phyloP scores from a whole-genome alignment of 1,140 invertebrate species.

The Tetraneura akinire region DNA sequence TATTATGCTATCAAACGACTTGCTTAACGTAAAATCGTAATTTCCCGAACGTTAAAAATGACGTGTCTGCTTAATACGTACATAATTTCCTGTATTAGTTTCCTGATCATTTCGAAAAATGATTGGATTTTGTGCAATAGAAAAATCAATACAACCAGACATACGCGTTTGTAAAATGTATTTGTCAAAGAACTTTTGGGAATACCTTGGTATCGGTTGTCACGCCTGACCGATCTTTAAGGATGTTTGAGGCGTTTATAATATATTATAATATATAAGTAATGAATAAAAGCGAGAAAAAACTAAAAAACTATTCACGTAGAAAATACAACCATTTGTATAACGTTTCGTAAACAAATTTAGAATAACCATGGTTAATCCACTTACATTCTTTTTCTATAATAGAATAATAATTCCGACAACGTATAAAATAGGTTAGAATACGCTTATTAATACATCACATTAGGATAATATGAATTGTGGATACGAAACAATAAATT shows the following conservation, averaged over 20 bases:
- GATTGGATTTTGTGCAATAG: neutral
- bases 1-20: too few relatives aligned
- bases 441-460: too few relatives aligned
- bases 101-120: too few relatives aligned
- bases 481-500: too few relatives aligned
- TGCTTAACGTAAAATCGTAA: too few relatives aligned
- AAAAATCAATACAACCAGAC: slow-evolving; percentile 25
- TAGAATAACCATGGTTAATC: slow-evolving; percentile 7
- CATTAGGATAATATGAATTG: too few relatives aligned
- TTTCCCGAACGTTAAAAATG: too few relatives aligned
- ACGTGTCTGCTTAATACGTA: too few relatives aligned
- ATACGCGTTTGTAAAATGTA: neutral
- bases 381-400: neutral
- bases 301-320: slow-evolving; percentile 30
- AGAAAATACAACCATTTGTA: slow-evolving; percentile 41
- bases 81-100: too few relatives aligned
- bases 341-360: slow-evolving; percentile 26
- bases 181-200: slow-evolving; percentile 25
- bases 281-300: neutral
- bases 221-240: slow-evolving; percentile 15
- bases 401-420: neutral
- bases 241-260: slow-evolving; percentile 17
- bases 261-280: too few relatives aligned
- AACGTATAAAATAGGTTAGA: too few relatives aligned
- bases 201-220: slow-evolving; percentile 31